Evolutionary conservation across 1,140 invertebrate genomes (phyloP), one percentile per base, ranked within the genome.

Genomic region (Lucilia sericata): DNA sequence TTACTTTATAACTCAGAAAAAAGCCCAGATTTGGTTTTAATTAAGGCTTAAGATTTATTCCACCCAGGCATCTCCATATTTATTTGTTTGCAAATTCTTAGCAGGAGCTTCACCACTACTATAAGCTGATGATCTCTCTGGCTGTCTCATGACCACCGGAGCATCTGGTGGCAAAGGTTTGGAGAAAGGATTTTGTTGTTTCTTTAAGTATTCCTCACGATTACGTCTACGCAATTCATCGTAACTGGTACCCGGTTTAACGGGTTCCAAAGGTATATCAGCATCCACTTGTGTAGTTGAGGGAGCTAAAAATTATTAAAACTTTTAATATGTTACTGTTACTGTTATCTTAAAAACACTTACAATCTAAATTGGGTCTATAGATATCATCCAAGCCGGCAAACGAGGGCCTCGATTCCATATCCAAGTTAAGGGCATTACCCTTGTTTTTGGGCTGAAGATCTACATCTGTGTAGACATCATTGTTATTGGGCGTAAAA

Each of bases 221-320:
- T 94, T 94, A 86, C 91, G 91, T 47, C 89, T 92, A 75, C 94
- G 91, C 30, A 94, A 87, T 84, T 94, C 93, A 82, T 94, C 94
- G 87, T 94, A 94, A 74, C 92, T 91, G 42, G 92, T 92, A 2
- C 91, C 87, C 7, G 86, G 86, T 82, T 91, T 91, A 10, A 87
- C 87, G 12, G 88, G 83, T 49, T 88, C 86, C 36, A 88, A 51
- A 4, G 89, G 87, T 74, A 91, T 60, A 7, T 91, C 88, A 0
- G 88, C 86, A 65, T 91, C 88, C n/a, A 80, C 76, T 21, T 87
- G 60, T 70, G 86, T 60, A 8, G 86, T 55, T 13, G 17, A 82
- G 21, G 84, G 75, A 83, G 84, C 86, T 86, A 30, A 0, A 25
- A 84, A 83, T 10, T 74, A 34, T 2, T 0, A 65, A 21, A 74